Evolutionary conservation across 1,140 invertebrate species (phyloP).

Genomic region (Macrobrachium rosenbergii): DNA sequence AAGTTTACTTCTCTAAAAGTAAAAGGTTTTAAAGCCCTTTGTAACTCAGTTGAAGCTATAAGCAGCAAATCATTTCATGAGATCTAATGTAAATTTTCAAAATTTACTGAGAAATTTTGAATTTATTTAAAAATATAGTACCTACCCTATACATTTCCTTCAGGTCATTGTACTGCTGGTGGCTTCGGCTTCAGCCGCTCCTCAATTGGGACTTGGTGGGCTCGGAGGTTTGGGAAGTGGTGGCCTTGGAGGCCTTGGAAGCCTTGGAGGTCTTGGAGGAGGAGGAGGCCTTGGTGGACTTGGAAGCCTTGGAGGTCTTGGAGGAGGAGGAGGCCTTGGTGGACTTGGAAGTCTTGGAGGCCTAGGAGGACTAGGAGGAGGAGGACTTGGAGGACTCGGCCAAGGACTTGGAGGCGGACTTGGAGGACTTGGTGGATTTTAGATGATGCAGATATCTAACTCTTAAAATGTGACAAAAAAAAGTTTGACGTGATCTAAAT

Average conservation of each 20-base stretch:
- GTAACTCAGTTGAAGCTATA: no score
- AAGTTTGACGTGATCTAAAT: no score
- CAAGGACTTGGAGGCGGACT: background rate
- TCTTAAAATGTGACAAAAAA: no score
- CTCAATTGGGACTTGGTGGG: background rate
- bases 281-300: background rate
- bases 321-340: background rate
- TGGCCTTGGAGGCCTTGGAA: background rate
- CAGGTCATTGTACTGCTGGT: background rate
- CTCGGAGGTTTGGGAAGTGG: background rate
- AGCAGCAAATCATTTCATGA: no score
- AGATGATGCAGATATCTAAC: no score
- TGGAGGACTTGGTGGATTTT: slow-evolving; percentile 1
- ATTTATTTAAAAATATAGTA: no score
- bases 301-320: background rate
- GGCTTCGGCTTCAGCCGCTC: background rate
- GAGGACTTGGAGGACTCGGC: background rate
- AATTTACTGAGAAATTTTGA: no score
- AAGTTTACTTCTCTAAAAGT: no score
- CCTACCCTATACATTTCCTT: background rate
- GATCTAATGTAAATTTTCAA: no score
- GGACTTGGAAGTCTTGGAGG: background rate
- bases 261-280: background rate
- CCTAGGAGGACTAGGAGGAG: background rate
- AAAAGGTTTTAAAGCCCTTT: no score